phyloP scores from a whole-genome alignment of 2,113 vertebrate species.

The Tychaedon coryphoeus region DNA sequence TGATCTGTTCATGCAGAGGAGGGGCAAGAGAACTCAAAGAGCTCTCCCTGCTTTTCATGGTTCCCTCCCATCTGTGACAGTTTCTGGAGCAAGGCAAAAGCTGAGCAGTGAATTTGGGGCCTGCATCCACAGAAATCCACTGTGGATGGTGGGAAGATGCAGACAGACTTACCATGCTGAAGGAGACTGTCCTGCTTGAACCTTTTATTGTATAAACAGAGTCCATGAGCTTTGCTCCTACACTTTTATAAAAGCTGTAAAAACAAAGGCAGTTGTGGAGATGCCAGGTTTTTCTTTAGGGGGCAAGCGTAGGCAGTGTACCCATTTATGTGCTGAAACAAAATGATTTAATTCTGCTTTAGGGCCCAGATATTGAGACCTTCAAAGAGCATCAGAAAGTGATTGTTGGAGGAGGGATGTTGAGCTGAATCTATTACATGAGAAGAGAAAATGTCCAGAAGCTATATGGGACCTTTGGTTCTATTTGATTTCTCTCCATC shows the following conservation, averaged over 20 bases:
- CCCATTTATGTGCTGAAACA: background rate
- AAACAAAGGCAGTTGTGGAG: background rate
- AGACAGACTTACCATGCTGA: background rate
- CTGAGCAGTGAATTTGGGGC: background rate
- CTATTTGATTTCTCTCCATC: background rate
- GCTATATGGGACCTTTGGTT: background rate
- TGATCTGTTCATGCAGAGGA: background rate
- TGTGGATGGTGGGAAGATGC: background rate
- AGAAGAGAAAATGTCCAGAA: background rate
- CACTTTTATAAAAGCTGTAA: background rate
- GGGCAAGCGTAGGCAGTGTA: background rate
- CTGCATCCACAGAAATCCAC: background rate
- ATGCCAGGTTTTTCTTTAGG: background rate
- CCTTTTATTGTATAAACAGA: accelerated
- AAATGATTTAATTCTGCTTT: background rate
- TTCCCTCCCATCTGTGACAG: background rate
- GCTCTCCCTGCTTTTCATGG: background rate
- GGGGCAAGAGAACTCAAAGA: background rate
- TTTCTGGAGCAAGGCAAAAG: background rate
- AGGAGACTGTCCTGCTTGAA: background rate
- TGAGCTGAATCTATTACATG: background rate
- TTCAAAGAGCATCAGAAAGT: background rate
- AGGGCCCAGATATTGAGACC: background rate
- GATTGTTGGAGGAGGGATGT: background rate
- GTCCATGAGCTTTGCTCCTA: background rate